A percentile compares a stretch with the other conserved stretches of the same genome.
phyloP scores from a whole-genome alignment of 2,888 invertebrate genomes.

The Tipula confusa region DNA sequence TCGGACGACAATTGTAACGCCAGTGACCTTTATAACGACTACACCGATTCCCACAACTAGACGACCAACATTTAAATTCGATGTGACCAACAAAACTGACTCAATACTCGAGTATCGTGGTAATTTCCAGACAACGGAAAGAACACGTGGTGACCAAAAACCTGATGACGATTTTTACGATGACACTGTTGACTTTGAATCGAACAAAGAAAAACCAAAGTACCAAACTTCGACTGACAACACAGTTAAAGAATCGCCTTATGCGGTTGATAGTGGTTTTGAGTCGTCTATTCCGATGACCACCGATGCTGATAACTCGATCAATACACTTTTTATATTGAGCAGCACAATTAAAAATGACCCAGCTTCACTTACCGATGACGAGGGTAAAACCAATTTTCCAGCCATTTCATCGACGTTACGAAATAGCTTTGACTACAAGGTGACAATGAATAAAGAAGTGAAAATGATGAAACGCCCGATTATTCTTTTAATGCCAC shows the following conservation, averaged over 20 bases:
- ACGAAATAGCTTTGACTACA: neutral
- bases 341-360: neutral
- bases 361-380: neutral
- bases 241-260: neutral
- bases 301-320: neutral
- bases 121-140: neutral
- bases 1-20: neutral
- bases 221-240: neutral
- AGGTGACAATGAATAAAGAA: neutral
- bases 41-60: neutral
- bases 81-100: neutral
- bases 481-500: constrained; percentile 1
- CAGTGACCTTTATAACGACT: neutral
- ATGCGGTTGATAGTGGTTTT: neutral
- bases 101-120: neutral
- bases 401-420: neutral
- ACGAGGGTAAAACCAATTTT: neutral
- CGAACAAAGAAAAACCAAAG: neutral
- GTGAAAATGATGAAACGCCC: neutral
- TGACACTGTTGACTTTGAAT: neutral
- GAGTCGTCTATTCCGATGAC: neutral
- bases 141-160: neutral
- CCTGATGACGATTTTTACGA: neutral
- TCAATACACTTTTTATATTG: neutral
- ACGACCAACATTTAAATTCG: neutral